Conservation (phyloP, 2,797 vertebrate genomes). For the Hylomyscus alleni region DNA sequence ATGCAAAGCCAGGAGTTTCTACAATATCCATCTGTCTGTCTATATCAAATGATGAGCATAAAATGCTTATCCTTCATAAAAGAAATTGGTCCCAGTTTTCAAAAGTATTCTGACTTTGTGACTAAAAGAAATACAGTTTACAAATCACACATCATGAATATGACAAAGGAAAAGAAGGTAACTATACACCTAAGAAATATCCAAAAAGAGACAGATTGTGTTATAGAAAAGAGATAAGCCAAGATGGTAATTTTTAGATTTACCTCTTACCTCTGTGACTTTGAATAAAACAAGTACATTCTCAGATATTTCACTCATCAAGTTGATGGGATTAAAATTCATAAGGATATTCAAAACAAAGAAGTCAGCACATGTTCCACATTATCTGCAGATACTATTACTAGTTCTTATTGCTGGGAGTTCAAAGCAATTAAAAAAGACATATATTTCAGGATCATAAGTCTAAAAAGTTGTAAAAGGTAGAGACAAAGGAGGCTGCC, state of each 20-base stretch:
- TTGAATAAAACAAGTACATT: background rate
- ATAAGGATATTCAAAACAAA: background rate
- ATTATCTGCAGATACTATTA: background rate
- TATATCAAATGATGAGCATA: background rate
- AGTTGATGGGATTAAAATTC: background rate
- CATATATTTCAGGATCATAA: background rate
- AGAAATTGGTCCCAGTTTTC: background rate
- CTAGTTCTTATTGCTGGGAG: background rate
- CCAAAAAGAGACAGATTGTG: background rate
- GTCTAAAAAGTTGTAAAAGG: background rate
- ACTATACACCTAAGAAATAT: background rate
- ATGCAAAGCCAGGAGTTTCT: background rate
- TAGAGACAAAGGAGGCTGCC: background rate
- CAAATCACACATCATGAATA: background rate
- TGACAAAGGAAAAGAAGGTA: background rate
- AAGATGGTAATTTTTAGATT: background rate
- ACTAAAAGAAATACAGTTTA: background rate
- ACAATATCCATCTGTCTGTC: background rate
- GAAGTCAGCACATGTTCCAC: background rate
- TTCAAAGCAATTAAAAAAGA: background rate
- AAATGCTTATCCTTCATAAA: background rate
- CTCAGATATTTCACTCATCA: background rate
- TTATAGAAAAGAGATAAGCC: background rate
- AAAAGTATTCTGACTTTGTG: conserved; percentile 28
- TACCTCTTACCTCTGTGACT: background rate